Conservation (phyloP, 2,888 invertebrate genomes). For the Microctonus aethiopoides region DNA sequence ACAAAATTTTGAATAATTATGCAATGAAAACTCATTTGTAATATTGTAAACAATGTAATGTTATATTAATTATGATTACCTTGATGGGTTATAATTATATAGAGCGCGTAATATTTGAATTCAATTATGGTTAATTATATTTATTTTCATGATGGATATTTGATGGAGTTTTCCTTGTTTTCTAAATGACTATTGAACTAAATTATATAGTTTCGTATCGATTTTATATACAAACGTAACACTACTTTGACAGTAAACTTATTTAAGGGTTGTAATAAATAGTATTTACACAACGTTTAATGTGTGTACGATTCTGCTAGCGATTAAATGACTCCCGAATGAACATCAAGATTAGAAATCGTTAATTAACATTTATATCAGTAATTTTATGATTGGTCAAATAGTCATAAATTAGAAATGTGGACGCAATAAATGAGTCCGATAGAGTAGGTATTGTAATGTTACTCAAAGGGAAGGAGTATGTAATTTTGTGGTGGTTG, state of each 20-base stretch:
- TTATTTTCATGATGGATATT: not conserved
- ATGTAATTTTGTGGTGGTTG: too few species aligned
- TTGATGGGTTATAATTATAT: not conserved
- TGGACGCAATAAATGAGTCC: not conserved
- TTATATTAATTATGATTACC: not conserved
- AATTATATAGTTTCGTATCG: not conserved
- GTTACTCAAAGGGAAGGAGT: not conserved
- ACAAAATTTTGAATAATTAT: too few species aligned
- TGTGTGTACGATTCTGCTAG: constrained; percentile 50
- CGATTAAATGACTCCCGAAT: constrained; percentile 38
- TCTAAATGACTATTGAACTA: not conserved
- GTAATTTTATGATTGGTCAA: not conserved
- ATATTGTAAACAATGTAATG: too few species aligned
- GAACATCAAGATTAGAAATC: constrained; percentile 36
- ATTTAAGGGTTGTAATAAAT: constrained; percentile 55
- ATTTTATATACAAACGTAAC: not conserved
- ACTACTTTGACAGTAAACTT: constrained; percentile 47
- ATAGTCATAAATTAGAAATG: not conserved
- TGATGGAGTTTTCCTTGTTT: not conserved
- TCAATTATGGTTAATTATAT: constrained; percentile 1
- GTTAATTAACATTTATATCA: constrained; percentile 46
- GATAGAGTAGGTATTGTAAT: not conserved
- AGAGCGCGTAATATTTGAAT: not conserved
- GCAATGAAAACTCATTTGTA: too few species aligned
- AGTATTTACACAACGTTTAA: constrained; percentile 57